phyloP scores from a whole-genome alignment of 2,888 invertebrate genomes.

The Cynaeus angustus region DNA sequence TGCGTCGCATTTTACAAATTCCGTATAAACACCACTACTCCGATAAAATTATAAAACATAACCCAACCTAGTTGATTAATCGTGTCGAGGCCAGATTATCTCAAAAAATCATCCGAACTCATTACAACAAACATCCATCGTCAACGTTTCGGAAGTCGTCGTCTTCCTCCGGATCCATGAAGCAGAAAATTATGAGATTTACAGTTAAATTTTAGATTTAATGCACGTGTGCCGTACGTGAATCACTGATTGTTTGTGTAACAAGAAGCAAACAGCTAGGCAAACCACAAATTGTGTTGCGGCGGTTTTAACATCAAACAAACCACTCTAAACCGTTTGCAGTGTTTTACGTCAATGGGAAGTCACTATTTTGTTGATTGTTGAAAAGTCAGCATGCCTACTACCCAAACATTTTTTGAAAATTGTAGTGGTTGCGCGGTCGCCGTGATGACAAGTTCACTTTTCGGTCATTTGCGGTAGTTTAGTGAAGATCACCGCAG shows the following conservation, averaged over 20 bases:
- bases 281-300: slow-evolving; percentile 2
- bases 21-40: too few relatives aligned
- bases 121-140: background rate
- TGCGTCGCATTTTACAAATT: too few relatives aligned
- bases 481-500: background rate
- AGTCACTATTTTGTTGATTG: too few relatives aligned
- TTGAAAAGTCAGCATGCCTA: background rate
- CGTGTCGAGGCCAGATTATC: background rate
- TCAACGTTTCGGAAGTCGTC: slow-evolving; percentile 1
- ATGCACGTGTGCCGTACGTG: background rate
- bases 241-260: slow-evolving; percentile 9
- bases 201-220: slow-evolving; percentile 1
- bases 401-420: background rate
- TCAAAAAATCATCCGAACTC: background rate
- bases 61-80: background rate
- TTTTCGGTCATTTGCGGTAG: slow-evolving; percentile 9
- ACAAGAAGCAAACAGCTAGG: background rate
- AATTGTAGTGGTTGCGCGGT: background rate
- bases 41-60: too few relatives aligned
- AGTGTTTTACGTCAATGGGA: slow-evolving; percentile 3
- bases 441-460: background rate
- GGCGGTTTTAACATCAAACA: background rate
- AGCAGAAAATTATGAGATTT: background rate
- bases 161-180: background rate
- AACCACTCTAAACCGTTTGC: background rate